Evolutionary conservation across 1,140 invertebrate genomes (phyloP).

Genomic region (Stegodyphus mimosarum): DNA sequence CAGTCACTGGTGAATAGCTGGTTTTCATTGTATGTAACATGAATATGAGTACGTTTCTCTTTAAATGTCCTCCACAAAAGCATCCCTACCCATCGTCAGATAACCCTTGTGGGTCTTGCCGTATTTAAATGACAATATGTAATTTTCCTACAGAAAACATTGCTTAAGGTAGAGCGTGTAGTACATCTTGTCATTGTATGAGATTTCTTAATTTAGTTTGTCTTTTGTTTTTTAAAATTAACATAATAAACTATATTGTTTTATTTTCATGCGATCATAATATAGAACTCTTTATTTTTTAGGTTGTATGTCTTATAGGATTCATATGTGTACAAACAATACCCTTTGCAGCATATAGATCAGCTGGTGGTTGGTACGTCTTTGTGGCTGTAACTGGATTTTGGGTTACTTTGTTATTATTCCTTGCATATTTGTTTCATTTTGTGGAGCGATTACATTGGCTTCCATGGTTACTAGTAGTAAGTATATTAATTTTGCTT

Average conservation of each 20-base stretch:
- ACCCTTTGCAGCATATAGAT: slow-evolving; percentile 65
- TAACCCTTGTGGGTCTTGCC: no score
- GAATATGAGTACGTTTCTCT: no score
- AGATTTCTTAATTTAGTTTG: no score
- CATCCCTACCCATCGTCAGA: no score
- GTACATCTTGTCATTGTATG: no score
- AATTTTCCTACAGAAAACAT: no score
- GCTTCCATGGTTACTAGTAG: slow-evolving; percentile 88
- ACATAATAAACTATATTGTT: background rate
- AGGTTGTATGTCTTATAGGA: slow-evolving; percentile 82
- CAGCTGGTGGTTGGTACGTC: slow-evolving; percentile 77
- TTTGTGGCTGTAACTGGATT: slow-evolving; percentile 86
- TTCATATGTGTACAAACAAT: slow-evolving; percentile 84
- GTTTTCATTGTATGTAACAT: no score
- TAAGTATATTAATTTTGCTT: slow-evolving; percentile 69
- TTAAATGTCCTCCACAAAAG: no score
- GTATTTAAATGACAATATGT: no score
- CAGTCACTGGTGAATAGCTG: no score
- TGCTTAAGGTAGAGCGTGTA: no score
- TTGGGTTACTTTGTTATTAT: slow-evolving; percentile 84
- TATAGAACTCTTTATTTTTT: slow-evolving; percentile 62
- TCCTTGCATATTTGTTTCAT: slow-evolving; percentile 86
- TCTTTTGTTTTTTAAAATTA: no score
- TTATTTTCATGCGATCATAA: background rate
- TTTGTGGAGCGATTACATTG: slow-evolving; percentile 85